Evolutionary conservation across 1,140 invertebrate species (phyloP).

Genomic region (Melitaea cinxia): DNA sequence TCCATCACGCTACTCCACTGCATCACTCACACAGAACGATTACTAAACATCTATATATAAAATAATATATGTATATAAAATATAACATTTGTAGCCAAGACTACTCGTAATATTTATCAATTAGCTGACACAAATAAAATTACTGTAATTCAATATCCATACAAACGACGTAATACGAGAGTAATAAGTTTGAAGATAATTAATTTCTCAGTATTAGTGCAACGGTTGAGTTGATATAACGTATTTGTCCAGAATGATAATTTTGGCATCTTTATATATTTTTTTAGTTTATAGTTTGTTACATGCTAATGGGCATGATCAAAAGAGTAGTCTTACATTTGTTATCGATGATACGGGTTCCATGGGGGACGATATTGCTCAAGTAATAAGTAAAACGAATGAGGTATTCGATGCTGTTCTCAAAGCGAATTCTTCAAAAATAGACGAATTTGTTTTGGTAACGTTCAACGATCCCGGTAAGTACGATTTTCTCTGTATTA

Average conservation of each 20-base stretch:
- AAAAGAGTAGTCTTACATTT: slow-evolving; percentile 48
- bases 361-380: slow-evolving; percentile 54
- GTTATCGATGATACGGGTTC: slow-evolving; percentile 62
- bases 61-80: too few species aligned
- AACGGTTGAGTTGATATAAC: not conserved
- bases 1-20: too few species aligned
- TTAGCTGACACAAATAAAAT: too few species aligned
- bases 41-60: too few species aligned
- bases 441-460: slow-evolving; percentile 61
- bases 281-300: not conserved
- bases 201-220: not conserved
- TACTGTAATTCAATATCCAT: not conserved
- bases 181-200: not conserved
- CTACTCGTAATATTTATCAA: too few species aligned
- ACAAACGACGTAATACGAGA: not conserved
- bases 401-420: slow-evolving; percentile 53
- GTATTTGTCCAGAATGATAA: not conserved
- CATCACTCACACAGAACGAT: too few species aligned
- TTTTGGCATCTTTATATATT: not conserved
- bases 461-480: slow-evolving; percentile 66
- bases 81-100: too few species aligned
- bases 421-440: slow-evolving; percentile 41
- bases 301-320: slow-evolving; percentile 4
- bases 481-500: slow-evolving; percentile 32
- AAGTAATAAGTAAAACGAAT: slow-evolving; percentile 45